Percentiles rank a stretch among this genome's conserved stretches.
Conservation (phyloP, 1,140 invertebrate genomes). For the Ceratina calcarata region DNA sequence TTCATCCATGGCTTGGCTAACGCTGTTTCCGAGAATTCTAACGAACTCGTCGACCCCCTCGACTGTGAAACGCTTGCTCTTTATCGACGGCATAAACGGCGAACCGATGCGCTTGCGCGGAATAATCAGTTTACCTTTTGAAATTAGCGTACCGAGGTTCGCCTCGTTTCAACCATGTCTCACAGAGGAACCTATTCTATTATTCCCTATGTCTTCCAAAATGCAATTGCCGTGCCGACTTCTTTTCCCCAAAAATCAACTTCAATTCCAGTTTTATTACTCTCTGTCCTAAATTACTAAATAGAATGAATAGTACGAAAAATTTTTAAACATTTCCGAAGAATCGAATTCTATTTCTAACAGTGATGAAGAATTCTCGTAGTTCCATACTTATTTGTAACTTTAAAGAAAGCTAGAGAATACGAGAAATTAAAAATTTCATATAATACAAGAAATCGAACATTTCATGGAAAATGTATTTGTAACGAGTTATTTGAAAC, state of each 20-base stretch:
- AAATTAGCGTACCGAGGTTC: background rate
- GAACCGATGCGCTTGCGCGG: background rate
- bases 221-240: background rate
- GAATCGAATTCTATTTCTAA: too few species aligned
- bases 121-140: conserved; percentile 13
- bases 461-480: background rate
- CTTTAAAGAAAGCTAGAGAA: background rate
- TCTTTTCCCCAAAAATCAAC: background rate
- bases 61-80: background rate
- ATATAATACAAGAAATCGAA: background rate
- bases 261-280: background rate
- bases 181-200: background rate
- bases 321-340: too few species aligned
- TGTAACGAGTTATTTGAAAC: background rate
- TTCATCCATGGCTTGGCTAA: too few species aligned
- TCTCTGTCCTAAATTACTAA: background rate
- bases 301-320: background rate
- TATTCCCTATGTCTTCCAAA: background rate
- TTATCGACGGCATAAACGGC: background rate
- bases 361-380: too few species aligned
- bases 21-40: background rate
- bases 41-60: background rate
- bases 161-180: background rate
- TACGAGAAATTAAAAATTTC: background rate
- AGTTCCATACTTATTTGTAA: too few species aligned